Percentiles rank a stretch among this genome's conserved stretches.
phyloP scores from a whole-genome alignment of 1,140 invertebrate genomes.

The Pseudachorutes palmiensis region DNA sequence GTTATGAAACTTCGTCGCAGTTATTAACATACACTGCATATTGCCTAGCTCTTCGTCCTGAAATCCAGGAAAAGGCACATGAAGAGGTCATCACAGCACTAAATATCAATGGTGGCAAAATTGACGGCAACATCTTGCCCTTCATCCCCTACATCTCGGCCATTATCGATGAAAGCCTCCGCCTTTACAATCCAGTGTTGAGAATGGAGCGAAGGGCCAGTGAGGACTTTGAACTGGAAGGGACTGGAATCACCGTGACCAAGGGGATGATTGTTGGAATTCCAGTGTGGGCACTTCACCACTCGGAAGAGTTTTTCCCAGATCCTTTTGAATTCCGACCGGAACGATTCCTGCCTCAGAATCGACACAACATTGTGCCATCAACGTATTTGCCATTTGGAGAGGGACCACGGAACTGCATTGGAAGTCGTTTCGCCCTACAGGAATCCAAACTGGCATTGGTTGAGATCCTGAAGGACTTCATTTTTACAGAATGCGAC shows the following conservation, averaged over 20 bases:
- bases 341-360: conserved; percentile 23
- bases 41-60: conserved; percentile 28
- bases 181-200: conserved; percentile 29
- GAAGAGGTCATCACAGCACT: conserved; percentile 33
- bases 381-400: conserved; percentile 25
- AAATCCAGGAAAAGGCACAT: conserved; percentile 32
- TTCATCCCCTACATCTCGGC: conserved; percentile 32
- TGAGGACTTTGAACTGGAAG: conserved; percentile 40
- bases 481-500: neutral
- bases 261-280: conserved; percentile 18
- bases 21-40: conserved; percentile 40
- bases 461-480: conserved; percentile 21
- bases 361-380: conserved; percentile 5
- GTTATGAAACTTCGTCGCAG: conserved; percentile 47
- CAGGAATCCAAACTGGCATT: conserved; percentile 47
- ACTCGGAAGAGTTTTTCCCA: conserved; percentile 16
- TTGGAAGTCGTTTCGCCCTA: conserved; percentile 50
- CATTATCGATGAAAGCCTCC: conserved; percentile 30
- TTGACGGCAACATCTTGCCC: conserved; percentile 27
- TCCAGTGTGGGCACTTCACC: conserved; percentile 17
- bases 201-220: conserved; percentile 36
- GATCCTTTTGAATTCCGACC: conserved; percentile 19
- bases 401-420: conserved; percentile 40
- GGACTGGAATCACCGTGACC: neutral
- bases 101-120: conserved; percentile 22